Conservation (phyloP, 2,888 invertebrate genomes). For the Pharmacophagus antenor region DNA sequence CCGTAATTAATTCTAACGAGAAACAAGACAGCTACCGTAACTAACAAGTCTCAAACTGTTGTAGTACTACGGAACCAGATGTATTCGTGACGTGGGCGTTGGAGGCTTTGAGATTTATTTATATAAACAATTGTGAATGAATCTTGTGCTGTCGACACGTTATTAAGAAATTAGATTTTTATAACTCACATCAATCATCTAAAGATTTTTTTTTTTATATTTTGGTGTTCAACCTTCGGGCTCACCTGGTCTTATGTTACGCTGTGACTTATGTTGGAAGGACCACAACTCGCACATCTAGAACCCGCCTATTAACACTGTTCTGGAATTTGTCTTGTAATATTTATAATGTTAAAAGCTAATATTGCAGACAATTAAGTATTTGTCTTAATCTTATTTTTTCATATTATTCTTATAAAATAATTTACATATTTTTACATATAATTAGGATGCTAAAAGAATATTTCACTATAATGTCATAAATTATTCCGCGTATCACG, state of each 20-base stretch:
- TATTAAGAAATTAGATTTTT: background rate
- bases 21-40: slow-evolving; percentile 21
- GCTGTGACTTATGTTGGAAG: no score
- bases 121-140: slow-evolving; percentile 14
- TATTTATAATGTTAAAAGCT: no score
- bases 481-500: background rate
- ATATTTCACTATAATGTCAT: background rate
- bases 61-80: slow-evolving; percentile 21
- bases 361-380: no score
- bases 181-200: no score
- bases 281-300: no score
- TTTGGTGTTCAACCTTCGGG: no score
- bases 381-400: background rate
- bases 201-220: no score
- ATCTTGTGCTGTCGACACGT: background rate
- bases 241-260: no score
- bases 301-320: no score
- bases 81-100: slow-evolving; percentile 15
- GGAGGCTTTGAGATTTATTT: slow-evolving; percentile 15
- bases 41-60: slow-evolving; percentile 17
- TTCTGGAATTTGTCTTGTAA: no score
- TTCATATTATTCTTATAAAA: background rate
- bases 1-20: slow-evolving; percentile 7
- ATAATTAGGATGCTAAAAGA: background rate
- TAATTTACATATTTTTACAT: background rate